Evolutionary conservation across 2,797 vertebrate genomes (phyloP).

Genomic region (Microchirus variegatus): DNA sequence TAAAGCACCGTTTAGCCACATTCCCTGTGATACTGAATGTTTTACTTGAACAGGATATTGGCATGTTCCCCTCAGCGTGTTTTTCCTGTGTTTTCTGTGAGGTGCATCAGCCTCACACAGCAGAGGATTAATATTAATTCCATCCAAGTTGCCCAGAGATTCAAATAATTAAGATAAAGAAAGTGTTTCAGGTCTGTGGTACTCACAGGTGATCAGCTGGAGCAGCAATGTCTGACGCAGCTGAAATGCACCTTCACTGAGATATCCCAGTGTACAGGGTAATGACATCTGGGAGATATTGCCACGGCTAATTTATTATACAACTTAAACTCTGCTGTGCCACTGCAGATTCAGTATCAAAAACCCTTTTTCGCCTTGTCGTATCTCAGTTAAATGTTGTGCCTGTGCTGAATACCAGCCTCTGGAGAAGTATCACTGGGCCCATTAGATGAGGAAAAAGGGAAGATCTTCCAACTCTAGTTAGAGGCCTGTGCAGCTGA

Average conservation of each 20-base stretch:
- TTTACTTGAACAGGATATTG: too few species aligned
- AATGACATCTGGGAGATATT: constrained; percentile 33
- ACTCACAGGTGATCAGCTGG: constrained; percentile 8
- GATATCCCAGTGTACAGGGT: constrained; percentile 9
- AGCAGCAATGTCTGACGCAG: constrained; percentile 31
- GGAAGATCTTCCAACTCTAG: constrained; percentile 49
- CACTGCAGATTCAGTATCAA: constrained; percentile 22
- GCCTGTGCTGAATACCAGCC: constrained; percentile 29
- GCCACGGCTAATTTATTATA: constrained; percentile 36
- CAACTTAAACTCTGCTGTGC: constrained; percentile 28
- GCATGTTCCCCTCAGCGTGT: too few species aligned
- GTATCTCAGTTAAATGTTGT: constrained; percentile 37
- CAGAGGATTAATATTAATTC: constrained; percentile 71
- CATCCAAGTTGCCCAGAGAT: constrained; percentile 59
- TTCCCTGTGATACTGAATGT: too few species aligned
- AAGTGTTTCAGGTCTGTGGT: constrained; percentile 61
- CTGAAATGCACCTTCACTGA: constrained; percentile 19
- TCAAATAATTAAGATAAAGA: constrained; percentile 71
- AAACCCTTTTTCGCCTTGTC: constrained; percentile 26
- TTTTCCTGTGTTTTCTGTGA: background rate
- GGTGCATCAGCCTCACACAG: constrained; percentile 42
- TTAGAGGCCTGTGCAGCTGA: constrained; percentile 48
- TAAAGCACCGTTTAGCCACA: too few species aligned
- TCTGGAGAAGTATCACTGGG: constrained; percentile 57
- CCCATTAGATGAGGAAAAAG: constrained; percentile 56